A percentile compares a stretch with the other conserved stretches of the same genome.
Evolutionary conservation across 2,888 invertebrate genomes (phyloP).

Genomic region (Conus canariensis): DNA sequence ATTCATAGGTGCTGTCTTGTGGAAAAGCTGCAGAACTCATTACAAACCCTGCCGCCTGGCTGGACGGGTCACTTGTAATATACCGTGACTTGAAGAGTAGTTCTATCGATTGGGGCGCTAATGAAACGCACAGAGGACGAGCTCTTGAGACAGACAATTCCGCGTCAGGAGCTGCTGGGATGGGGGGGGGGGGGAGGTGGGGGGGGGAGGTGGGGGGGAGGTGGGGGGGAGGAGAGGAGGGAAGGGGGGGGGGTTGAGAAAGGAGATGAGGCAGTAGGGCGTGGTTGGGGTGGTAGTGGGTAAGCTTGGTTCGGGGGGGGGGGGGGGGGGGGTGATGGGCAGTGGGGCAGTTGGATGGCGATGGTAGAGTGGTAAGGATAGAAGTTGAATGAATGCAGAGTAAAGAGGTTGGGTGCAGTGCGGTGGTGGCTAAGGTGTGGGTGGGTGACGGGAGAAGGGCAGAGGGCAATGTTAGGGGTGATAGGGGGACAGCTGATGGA

Average conservation of each 20-base stretch:
- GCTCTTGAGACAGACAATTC: slow-evolving; percentile 12
- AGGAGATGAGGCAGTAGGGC: no score
- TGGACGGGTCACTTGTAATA: slow-evolving; percentile 3
- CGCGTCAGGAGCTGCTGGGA: neutral
- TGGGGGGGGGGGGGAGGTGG: neutral
- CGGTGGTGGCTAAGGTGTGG: no score
- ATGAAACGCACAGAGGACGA: neutral
- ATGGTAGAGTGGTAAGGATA: no score
- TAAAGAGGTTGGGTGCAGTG: no score
- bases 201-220: neutral
- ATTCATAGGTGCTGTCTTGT: neutral
- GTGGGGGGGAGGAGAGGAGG: no score
- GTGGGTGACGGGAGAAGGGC: no score
- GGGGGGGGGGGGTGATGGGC: neutral
- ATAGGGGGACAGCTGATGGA: no score
- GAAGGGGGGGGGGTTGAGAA: neutral
- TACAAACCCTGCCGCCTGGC: neutral
- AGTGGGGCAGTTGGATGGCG: no score
- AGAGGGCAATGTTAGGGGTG: no score
- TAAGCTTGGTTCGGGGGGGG: no score
- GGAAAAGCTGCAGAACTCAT: slow-evolving; percentile 12
- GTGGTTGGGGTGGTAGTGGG: no score
- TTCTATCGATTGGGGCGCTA: neutral
- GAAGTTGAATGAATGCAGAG: no score
- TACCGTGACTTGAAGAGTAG: neutral